These are phyloP conservation scores for Catharus ustulatus DNA, from an alignment of 2,797 vertebrate species.

Conservation along the genomic window DNA sequence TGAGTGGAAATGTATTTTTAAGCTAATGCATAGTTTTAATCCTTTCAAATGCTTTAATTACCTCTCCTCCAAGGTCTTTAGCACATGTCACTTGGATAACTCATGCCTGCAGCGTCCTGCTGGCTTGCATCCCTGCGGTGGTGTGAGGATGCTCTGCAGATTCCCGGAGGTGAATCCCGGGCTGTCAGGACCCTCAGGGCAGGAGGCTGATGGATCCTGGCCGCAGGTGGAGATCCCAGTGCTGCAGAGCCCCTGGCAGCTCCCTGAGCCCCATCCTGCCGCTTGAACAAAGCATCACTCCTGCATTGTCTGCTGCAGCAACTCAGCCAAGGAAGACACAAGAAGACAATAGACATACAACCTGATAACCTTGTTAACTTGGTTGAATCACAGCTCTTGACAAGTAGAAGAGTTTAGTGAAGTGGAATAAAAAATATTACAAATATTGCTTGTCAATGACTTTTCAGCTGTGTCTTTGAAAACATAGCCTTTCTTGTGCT, in stretches of 20 bases:
- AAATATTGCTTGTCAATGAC: conserved; percentile 57
- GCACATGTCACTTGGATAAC: background rate
- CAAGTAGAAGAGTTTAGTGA: conserved; percentile 59
- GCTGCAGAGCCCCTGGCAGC: conserved; percentile 69
- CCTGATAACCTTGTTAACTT: conserved; percentile 76
- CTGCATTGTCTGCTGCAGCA: conserved; percentile 60
- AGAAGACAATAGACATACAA: conserved; percentile 70
- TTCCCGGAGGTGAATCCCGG: background rate
- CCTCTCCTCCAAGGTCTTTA: background rate
- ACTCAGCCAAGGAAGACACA: conserved; percentile 63
- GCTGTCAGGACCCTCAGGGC: background rate
- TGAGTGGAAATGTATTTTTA: background rate
- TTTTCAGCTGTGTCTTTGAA: conserved; percentile 66
- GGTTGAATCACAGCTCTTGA: conserved; percentile 64
- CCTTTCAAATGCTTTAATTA: background rate
- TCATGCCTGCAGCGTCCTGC: background rate
- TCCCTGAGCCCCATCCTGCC: conserved; percentile 1
- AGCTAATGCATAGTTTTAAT: background rate
- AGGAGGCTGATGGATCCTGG: conserved; percentile 48
- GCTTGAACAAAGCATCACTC: conserved; percentile 68
- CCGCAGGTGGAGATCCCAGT: background rate
- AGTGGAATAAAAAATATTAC: conserved; percentile 66
- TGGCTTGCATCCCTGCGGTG: background rate
- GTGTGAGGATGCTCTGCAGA: background rate
- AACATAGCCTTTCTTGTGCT: conserved; percentile 64